Conservation (phyloP, 2,797 vertebrate genomes). For the Mareca penelope region DNA sequence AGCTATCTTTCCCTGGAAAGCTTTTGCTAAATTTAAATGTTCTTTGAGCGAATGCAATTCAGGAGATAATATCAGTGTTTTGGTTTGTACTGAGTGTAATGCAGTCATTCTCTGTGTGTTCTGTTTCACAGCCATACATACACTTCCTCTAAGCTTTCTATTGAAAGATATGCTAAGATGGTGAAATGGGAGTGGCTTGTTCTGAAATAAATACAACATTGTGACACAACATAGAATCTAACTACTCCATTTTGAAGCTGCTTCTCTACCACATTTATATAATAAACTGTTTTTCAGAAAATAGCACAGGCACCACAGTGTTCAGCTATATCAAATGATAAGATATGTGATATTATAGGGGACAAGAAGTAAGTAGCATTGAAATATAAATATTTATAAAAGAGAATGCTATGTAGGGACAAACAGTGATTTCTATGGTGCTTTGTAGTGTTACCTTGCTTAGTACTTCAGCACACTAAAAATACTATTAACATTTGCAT, state of each 20-base stretch:
- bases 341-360: background rate
- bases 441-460: background rate
- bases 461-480: background rate
- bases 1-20: background rate
- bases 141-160: background rate
- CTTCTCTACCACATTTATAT: background rate
- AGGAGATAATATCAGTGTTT: background rate
- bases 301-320: background rate
- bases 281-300: background rate
- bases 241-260: background rate
- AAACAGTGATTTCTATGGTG: background rate
- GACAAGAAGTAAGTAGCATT: background rate
- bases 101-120: fast-evolving
- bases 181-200: background rate
- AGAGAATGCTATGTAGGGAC: background rate
- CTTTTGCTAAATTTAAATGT: background rate
- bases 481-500: background rate
- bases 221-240: background rate
- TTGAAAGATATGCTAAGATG: background rate
- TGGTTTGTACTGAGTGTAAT: background rate
- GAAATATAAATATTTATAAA: background rate
- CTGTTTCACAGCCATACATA: fast-evolving
- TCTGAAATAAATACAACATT: background rate
- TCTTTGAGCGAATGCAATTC: background rate
- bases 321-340: background rate